Conservation (phyloP, 2,797 vertebrate species). For the Molothrus ater region DNA sequence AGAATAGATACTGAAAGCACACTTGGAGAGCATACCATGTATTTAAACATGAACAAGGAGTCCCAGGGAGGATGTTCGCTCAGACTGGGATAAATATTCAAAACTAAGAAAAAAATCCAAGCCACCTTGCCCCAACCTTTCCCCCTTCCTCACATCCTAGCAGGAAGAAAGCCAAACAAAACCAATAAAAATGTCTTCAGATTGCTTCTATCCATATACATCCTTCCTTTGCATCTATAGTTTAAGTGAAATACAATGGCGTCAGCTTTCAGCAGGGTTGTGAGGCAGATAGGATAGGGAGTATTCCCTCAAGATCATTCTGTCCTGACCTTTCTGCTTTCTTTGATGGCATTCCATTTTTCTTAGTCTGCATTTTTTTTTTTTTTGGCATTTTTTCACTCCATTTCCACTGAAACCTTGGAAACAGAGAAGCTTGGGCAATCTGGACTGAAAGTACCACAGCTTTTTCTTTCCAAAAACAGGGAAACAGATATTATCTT, state of each 20-base stretch:
- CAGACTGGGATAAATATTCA: neutral
- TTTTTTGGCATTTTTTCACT: neutral
- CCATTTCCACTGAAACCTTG: neutral
- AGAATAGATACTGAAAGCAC: neutral
- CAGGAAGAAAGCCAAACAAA: neutral
- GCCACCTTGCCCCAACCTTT: neutral
- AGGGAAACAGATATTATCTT: neutral
- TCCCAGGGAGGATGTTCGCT: neutral
- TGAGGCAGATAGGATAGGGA: neutral
- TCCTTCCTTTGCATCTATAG: neutral
- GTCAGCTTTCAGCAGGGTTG: neutral
- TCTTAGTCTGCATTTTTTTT: neutral
- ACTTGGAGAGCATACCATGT: neutral
- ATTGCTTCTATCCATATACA: neutral
- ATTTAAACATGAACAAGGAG: neutral
- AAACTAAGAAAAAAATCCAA: neutral
- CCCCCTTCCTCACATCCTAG: neutral
- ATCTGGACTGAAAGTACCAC: neutral
- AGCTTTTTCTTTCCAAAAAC: neutral
- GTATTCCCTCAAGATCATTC: neutral
- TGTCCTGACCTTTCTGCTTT: neutral
- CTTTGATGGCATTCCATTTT: neutral
- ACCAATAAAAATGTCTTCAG: neutral
- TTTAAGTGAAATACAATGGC: neutral
- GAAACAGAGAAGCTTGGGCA: neutral